phyloP scores from a whole-genome alignment of 2,888 invertebrate genomes.

The Agonopterix arenella region DNA sequence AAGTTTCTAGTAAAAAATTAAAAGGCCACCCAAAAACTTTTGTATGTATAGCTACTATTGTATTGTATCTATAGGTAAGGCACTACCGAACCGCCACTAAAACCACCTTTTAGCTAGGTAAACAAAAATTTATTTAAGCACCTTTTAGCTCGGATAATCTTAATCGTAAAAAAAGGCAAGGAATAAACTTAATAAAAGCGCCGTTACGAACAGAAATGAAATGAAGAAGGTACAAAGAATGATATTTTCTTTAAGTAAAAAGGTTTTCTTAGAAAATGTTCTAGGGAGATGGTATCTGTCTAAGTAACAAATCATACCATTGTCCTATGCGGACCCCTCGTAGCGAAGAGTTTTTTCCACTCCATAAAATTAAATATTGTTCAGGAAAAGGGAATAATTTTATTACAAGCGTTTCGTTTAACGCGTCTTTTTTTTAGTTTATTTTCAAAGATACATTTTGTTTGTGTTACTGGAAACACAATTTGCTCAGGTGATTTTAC shows the following conservation, averaged over 20 bases:
- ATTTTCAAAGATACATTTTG: too few relatives aligned
- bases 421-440: too few relatives aligned
- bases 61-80: too few relatives aligned
- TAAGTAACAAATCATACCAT: conserved; percentile 61
- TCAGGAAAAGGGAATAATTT: conserved; percentile 43
- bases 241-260: conserved; percentile 10
- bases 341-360: conserved; percentile 43
- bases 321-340: conserved; percentile 41
- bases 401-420: conserved; percentile 25
- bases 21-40: too few relatives aligned
- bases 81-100: neutral
- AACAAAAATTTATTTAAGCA: too few relatives aligned
- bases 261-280: conserved; percentile 21
- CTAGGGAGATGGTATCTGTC: conserved; percentile 41
- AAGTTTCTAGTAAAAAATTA: too few relatives aligned
- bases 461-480: too few relatives aligned
- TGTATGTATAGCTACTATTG: too few relatives aligned
- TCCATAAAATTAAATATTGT: conserved; percentile 68
- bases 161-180: conserved; percentile 16
- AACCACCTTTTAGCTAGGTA: neutral
- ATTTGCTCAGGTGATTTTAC: too few relatives aligned
- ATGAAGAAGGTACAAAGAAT: conserved; percentile 4
- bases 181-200: conserved; percentile 44
- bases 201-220: conserved; percentile 12
- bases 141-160: neutral